Conservation (phyloP, 2,797 vertebrate genomes). For the Oceanodroma leucorhoa region DNA sequence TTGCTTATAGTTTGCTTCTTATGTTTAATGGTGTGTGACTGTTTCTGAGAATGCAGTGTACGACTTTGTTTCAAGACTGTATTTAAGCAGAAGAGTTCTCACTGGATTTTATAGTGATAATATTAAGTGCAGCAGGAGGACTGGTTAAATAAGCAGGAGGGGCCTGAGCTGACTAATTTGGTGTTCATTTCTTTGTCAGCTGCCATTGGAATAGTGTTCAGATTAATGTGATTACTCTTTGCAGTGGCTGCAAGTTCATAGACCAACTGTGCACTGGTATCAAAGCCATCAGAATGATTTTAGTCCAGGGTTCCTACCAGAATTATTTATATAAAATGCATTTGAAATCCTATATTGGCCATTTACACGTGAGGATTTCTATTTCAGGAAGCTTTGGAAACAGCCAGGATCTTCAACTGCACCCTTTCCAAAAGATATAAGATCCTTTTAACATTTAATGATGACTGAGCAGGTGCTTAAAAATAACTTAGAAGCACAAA, state of each 20-base stretch:
- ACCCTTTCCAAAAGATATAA: constrained; percentile 54
- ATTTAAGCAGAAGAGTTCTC: neutral
- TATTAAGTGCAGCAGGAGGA: neutral
- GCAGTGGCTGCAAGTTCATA: neutral
- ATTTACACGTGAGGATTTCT: constrained; percentile 61
- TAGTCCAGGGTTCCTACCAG: constrained; percentile 45
- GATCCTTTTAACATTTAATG: constrained; percentile 68
- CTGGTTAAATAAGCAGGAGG: constrained; percentile 17
- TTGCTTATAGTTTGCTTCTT: constrained; percentile 12
- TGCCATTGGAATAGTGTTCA: constrained; percentile 32
- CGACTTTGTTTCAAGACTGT: neutral
- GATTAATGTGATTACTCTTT: constrained; percentile 37
- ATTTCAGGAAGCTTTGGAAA: constrained; percentile 59
- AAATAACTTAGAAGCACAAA: constrained; percentile 47
- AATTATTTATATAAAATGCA: constrained; percentile 57
- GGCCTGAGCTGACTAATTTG: neutral
- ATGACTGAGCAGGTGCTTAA: constrained; percentile 57
- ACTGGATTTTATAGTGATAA: neutral
- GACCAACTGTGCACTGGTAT: constrained; percentile 54
- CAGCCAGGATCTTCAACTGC: constrained; percentile 40
- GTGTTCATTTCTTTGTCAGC: constrained; percentile 33
- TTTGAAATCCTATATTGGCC: constrained; percentile 56
- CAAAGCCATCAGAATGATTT: constrained; percentile 47
- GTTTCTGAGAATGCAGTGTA: neutral
- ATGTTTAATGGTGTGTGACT: neutral